phyloP scores from a whole-genome alignment of 1,140 invertebrate species.

The Apocrypta bakeri region DNA sequence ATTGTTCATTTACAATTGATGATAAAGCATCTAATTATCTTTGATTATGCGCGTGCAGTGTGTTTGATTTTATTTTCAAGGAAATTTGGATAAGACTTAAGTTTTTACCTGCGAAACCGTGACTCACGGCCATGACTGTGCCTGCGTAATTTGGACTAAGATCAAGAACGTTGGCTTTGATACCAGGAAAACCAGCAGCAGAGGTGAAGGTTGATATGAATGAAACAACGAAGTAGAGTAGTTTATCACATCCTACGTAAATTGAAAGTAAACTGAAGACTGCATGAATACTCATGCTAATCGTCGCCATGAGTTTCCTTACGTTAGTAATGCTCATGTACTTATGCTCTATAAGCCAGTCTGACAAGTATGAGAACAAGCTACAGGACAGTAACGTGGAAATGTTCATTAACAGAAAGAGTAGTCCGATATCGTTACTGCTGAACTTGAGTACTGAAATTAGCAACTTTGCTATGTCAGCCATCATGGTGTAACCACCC shows the following conservation, averaged over 20 bases:
- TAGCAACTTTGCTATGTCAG: conserved; percentile 94
- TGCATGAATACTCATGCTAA: conserved; percentile 82
- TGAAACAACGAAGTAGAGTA: conserved; percentile 79
- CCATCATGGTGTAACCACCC: conserved; percentile 95
- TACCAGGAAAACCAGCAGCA: conserved; percentile 84
- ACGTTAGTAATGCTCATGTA: conserved; percentile 78
- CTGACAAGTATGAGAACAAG: conserved; percentile 79
- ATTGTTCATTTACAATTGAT: too few species aligned
- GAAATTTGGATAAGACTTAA: too few species aligned
- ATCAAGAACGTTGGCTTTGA: conserved; percentile 89
- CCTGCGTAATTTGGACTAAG: conserved; percentile 88
- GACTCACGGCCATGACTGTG: conserved; percentile 87
- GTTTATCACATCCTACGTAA: conserved; percentile 84
- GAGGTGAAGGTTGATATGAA: conserved; percentile 82
- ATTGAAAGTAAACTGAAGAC: conserved; percentile 86
- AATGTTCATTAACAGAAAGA: conserved; percentile 81
- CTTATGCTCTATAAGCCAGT: conserved; percentile 78
- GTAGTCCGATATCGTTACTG: conserved; percentile 81
- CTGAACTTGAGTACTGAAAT: conserved; percentile 89
- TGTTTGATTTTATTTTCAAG: too few species aligned
- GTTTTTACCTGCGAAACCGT: conserved; percentile 82
- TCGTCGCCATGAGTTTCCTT: conserved; percentile 83
- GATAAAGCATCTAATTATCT: too few species aligned
- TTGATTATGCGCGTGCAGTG: too few species aligned
- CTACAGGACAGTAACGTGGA: conserved; percentile 83